These are phyloP conservation scores for Lasioglossum vierecki DNA, from an alignment of 2,888 invertebrate genomes.

Conservation along the genomic window DNA sequence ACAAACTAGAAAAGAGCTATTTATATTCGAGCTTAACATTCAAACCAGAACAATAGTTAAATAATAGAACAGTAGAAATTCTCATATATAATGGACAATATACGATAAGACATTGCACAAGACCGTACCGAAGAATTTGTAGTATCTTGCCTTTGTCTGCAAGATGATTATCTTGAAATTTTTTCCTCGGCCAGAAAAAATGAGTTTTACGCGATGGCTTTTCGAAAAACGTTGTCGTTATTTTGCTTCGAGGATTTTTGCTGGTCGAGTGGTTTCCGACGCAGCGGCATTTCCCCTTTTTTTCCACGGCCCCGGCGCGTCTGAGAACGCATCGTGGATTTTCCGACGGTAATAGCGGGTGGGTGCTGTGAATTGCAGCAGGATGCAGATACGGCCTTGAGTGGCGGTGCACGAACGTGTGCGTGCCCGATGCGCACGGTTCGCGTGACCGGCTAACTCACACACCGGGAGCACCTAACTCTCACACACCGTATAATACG, in stretches of 20 bases:
- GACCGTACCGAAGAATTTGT: no score
- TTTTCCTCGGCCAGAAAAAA: background rate
- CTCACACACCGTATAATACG: background rate
- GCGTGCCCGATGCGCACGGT: slow-evolving; percentile 41
- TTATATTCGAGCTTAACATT: background rate
- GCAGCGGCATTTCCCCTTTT: background rate
- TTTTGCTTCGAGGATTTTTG: background rate
- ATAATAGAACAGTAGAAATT: background rate
- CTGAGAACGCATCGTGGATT: slow-evolving; percentile 46
- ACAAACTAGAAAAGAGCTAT: background rate
- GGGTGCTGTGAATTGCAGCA: slow-evolving; percentile 60
- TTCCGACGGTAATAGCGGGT: slow-evolving; percentile 53
- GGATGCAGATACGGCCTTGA: slow-evolving; percentile 75
- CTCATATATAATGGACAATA: background rate
- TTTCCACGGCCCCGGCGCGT: slow-evolving; percentile 47
- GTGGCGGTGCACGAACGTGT: slow-evolving; percentile 55
- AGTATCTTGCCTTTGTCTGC: no score
- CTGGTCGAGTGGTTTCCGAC: background rate
- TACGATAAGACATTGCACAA: no score
- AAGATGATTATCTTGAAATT: background rate
- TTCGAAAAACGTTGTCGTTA: background rate
- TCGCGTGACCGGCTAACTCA: slow-evolving; percentile 39
- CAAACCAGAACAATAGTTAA: background rate
- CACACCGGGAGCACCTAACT: slow-evolving; percentile 11
- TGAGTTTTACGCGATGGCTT: background rate